A percentile compares a stretch with the other conserved stretches of the same genome.
phyloP scores from a whole-genome alignment of 2,888 invertebrate genomes.

The Ormyrus thymus region DNA sequence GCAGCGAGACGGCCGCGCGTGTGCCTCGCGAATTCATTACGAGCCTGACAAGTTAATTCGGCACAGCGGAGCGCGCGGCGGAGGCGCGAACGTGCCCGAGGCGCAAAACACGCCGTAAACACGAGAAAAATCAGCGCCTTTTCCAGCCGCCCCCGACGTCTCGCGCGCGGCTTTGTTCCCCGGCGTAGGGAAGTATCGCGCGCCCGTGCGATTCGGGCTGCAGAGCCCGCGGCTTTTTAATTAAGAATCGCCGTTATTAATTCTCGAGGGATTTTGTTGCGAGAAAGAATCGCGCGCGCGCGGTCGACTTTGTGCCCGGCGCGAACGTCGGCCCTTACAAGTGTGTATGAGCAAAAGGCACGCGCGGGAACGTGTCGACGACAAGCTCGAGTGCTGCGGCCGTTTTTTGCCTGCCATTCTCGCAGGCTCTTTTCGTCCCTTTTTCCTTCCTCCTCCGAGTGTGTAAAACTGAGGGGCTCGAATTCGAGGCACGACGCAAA shows the following conservation, averaged over 20 bases:
- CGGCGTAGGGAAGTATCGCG: constrained; percentile 54
- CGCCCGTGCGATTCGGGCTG: background rate
- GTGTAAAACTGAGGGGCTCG: too few relatives aligned
- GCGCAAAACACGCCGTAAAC: constrained; percentile 70
- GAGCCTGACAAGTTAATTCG: constrained; percentile 37
- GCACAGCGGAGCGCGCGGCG: constrained; percentile 21
- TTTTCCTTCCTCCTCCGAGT: background rate
- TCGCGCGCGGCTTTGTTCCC: constrained; percentile 57
- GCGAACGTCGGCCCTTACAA: background rate
- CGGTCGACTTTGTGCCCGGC: background rate
- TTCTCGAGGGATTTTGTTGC: background rate
- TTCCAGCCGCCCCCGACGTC: constrained; percentile 9
- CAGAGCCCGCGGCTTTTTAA: too few relatives aligned
- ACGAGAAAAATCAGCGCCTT: constrained; percentile 63
- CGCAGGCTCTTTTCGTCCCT: background rate
- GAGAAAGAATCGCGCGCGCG: background rate
- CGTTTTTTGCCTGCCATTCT: background rate
- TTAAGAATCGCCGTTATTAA: too few relatives aligned
- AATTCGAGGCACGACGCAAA: too few relatives aligned
- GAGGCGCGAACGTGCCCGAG: constrained; percentile 68
- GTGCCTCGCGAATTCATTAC: constrained; percentile 24
- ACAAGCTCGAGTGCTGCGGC: background rate
- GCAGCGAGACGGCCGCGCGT: constrained; percentile 2
- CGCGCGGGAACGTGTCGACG: constrained; percentile 24
- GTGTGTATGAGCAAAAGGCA: constrained; percentile 1